phyloP scores from a whole-genome alignment of 2,888 invertebrate genomes.

The Barypeithes pellucidus region DNA sequence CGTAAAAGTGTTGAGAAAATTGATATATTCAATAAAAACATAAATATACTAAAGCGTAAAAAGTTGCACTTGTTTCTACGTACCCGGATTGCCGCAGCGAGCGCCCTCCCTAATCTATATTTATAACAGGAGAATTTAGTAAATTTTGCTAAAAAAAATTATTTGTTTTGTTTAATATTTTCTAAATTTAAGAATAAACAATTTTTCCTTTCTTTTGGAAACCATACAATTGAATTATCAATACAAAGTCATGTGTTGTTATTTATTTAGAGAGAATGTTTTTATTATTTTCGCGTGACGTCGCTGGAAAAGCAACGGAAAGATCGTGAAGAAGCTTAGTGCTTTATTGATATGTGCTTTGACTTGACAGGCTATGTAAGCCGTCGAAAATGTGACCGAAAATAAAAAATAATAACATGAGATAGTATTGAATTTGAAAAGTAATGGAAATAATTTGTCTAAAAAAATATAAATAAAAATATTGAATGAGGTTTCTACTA shows the following conservation, averaged over 20 bases:
- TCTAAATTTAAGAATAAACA: neutral
- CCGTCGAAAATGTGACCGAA: neutral
- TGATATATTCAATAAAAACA: too few species aligned
- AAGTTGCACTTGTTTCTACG: too few species aligned
- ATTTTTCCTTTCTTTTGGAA: neutral
- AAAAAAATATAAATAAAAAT: too few species aligned
- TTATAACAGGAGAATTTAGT: constrained; percentile 18
- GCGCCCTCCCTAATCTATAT: too few species aligned
- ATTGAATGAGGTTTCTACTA: too few species aligned
- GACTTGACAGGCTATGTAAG: neutral
- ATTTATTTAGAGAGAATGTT: neutral
- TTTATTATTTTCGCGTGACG: neutral
- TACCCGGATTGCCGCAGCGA: too few species aligned
- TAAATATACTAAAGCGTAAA: too few species aligned
- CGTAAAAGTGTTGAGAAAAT: too few species aligned
- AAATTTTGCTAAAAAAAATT: neutral
- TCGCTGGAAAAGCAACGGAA: neutral
- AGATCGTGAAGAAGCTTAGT: constrained; percentile 4
- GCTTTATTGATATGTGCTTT: constrained; percentile 22
- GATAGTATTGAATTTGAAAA: too few species aligned
- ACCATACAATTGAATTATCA: neutral
- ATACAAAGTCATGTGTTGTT: neutral
- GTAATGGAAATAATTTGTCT: too few species aligned
- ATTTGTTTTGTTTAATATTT: neutral
- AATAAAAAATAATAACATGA: too few species aligned